Conservation (phyloP, 2,797 vertebrate genomes). For the Sciurus vulgaris region DNA sequence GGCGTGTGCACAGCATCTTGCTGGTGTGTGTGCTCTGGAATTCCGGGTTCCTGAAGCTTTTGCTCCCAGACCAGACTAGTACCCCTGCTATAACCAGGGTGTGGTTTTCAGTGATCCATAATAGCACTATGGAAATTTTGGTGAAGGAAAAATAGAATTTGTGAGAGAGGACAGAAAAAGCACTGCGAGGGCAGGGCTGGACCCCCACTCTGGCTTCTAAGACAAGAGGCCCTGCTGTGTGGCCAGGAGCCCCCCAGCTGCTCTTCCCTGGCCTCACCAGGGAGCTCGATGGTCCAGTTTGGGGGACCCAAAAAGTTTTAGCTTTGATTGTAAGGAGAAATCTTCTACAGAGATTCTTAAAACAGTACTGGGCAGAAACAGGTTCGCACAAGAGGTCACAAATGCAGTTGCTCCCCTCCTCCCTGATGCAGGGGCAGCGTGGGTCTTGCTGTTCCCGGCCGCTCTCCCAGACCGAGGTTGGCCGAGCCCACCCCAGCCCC, state of each 20-base stretch:
- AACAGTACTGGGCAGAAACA: not conserved
- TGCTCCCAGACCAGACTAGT: not conserved
- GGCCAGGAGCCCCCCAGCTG: too few species aligned
- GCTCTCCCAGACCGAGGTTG: too few species aligned
- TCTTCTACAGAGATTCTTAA: not conserved
- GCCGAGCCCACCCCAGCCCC: not conserved
- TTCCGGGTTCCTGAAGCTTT: not conserved
- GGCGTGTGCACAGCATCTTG: accelerated
- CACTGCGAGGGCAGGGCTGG: not conserved
- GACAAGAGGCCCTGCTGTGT: not conserved
- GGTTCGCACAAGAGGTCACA: not conserved
- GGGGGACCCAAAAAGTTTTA: not conserved
- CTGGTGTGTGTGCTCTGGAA: not conserved
- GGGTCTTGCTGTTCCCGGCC: not conserved
- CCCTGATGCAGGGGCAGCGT: accelerated
- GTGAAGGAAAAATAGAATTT: not conserved
- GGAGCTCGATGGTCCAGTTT: too few species aligned
- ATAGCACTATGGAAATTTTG: not conserved
- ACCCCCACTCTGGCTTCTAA: accelerated
- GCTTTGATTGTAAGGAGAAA: not conserved
- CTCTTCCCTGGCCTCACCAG: not conserved
- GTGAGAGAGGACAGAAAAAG: not conserved
- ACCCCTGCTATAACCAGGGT: not conserved
- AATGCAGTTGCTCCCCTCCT: not conserved
- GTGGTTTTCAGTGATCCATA: not conserved